phyloP scores from a whole-genome alignment of 53 echinoderm and acorn worm species.

The Luidia sarsii region DNA sequence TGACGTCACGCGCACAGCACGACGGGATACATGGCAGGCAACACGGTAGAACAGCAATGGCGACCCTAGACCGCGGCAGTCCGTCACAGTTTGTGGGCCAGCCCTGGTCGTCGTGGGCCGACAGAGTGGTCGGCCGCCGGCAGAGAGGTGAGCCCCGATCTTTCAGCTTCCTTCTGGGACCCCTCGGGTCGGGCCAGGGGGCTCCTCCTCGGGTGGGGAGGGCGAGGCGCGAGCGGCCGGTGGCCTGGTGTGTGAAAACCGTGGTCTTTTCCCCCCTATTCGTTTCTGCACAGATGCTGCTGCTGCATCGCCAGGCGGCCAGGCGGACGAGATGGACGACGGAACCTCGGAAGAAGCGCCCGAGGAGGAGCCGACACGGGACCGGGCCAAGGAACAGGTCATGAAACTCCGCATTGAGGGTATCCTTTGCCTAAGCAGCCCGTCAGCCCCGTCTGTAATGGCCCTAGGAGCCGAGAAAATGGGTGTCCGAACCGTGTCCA shows the following conservation, averaged over 20 bases:
- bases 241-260: too few species aligned
- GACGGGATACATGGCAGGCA: conserved; percentile 96
- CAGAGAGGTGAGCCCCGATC: conserved; percentile 81
- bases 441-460: background rate
- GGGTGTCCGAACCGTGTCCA: too few species aligned
- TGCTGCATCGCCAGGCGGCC: conserved; percentile 1
- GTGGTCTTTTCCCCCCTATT: too few species aligned
- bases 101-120: conserved; percentile 99
- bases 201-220: conserved; percentile 32
- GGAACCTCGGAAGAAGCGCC: conserved; percentile 64
- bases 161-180: conserved; percentile 58
- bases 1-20: conserved; percentile 96
- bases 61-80: conserved; percentile 95
- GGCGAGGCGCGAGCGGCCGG: conserved; percentile 17
- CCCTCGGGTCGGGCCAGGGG: conserved; percentile 6
- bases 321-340: conserved; percentile 60
- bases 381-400: conserved; percentile 78
- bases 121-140: conserved; percentile 64
- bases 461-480: too few species aligned
- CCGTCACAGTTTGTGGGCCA: conserved; percentile 98
- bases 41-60: conserved; percentile 98
- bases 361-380: conserved; percentile 62
- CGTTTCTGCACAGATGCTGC: conserved; percentile 57
- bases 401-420: conserved; percentile 96
- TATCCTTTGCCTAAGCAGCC: conserved; percentile 74